Evolutionary conservation across 2,113 vertebrate genomes (phyloP), one percentile per base, ranked within the genome.

Genomic region (Percina caprodes): DNA sequence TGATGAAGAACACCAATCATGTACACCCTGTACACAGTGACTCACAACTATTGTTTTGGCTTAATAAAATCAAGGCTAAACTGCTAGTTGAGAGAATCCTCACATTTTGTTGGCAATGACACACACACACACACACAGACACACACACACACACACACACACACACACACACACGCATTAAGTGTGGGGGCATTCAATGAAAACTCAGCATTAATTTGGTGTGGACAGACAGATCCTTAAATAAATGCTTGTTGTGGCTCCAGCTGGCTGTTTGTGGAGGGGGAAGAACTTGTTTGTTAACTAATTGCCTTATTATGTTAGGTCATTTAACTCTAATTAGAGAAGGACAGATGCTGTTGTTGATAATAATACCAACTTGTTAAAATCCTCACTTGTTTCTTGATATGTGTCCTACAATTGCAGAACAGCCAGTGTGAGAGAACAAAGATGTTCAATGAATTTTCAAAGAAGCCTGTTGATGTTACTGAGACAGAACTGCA

Each of bases 281-380:
- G 23, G 66, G 33, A 45, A 48, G 33, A 65, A 70, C 69, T 83
- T 81, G 76, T 89, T 90, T 19, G 35, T 74, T 89, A 91, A 89
- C 70, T 92, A 93, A 92, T 91, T 91, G 80, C 76, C 72, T 49
- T n/a, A 79, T 93, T 89, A 92, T 80, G 75, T 90, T 78, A 21
- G 89, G 79, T 91, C 74, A 90, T 88, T 93, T 92, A 90, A 82
- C 67, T 61, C 86, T 82, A 88, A 90, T 92, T 92, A 90, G 61
- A 83, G 65, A 81, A 86, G 19, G 52, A 69, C 77, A 89, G 82
- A 92, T 93, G 89, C 86, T 85, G 71, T 73, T 56, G 67, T 48
- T 62, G 35, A 75, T 75, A 84, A 82, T 45, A 87, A 60, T 21
- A 75, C 13, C 54, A 71, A 80, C 81, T 86, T 89, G 70, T 86